Percentiles rank a stretch among this genome's conserved stretches.
Evolutionary conservation across 2,113 vertebrate genomes (phyloP).

Genomic region (Gasterosteus aculeatus): DNA sequence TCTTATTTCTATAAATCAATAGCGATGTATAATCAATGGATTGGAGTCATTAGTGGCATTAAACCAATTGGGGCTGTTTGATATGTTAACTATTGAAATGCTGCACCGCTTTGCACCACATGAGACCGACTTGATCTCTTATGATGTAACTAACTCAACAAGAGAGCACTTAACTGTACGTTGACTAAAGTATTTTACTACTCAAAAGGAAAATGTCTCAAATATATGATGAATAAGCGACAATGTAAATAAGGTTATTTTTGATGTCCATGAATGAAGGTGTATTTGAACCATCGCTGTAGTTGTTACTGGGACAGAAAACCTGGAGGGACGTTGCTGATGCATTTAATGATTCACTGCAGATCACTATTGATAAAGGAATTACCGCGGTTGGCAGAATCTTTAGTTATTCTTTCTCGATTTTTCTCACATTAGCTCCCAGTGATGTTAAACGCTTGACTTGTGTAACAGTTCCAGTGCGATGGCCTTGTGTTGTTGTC

Average conservation of each 20-base stretch:
- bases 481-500: conserved; percentile 64
- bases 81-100: conserved; percentile 33
- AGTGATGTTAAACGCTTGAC: conserved; percentile 59
- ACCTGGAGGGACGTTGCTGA: conserved; percentile 64
- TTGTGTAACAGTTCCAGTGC: conserved; percentile 51
- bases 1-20: conserved; percentile 30
- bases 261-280: conserved; percentile 73
- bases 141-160: conserved; percentile 35
- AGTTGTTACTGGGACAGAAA: conserved; percentile 81
- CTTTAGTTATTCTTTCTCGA: conserved; percentile 8
- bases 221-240: conserved; percentile 65
- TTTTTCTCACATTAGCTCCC: conserved; percentile 23
- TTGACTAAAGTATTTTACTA: conserved; percentile 73
- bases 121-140: conserved; percentile 55
- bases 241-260: conserved; percentile 81
- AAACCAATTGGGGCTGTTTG: conserved; percentile 7
- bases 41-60: conserved; percentile 37
- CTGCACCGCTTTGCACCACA: conserved; percentile 53
- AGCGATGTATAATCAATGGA: conserved; percentile 26
- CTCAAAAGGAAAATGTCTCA: conserved; percentile 59
- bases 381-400: conserved; percentile 11
- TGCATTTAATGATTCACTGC: conserved; percentile 15
- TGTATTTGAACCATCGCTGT: conserved; percentile 66
- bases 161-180: conserved; percentile 63
- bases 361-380: conserved; percentile 17